These are phyloP conservation scores for Hermodice carunculata DNA, from an alignment of 2,888 invertebrate genomes.

Conservation along the genomic window DNA sequence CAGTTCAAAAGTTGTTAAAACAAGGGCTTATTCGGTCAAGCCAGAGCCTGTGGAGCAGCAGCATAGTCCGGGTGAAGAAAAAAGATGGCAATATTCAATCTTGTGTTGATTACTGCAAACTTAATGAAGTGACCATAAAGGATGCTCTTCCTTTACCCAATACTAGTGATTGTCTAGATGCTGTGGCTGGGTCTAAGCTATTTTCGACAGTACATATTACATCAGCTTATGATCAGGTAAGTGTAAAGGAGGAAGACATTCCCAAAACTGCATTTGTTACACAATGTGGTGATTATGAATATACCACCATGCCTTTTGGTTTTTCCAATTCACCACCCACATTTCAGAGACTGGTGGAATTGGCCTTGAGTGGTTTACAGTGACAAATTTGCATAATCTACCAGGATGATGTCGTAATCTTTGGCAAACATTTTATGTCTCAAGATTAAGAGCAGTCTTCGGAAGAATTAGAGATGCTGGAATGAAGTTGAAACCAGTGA, in stretches of 20 bases:
- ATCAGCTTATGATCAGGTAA: constrained; percentile 46
- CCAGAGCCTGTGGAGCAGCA: not conserved
- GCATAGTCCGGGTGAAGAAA: constrained; percentile 28
- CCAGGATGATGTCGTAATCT: constrained; percentile 42
- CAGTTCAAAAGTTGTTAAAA: not conserved
- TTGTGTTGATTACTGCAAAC: constrained; percentile 34
- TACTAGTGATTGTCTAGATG: constrained; percentile 30
- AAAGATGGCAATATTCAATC: constrained; percentile 25
- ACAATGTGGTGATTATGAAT: constrained; percentile 33
- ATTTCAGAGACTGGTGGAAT: constrained; percentile 43
- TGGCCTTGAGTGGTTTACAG: constrained; percentile 25
- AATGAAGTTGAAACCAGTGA: constrained; percentile 44
- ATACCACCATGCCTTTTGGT: constrained; percentile 39
- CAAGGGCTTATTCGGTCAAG: not conserved
- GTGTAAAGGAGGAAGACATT: constrained; percentile 28
- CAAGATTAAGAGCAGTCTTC: too few relatives aligned
- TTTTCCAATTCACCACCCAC: constrained; percentile 40
- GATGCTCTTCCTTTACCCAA: constrained; percentile 36
- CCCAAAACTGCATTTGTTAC: constrained; percentile 42
- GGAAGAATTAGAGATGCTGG: constrained; percentile 28
- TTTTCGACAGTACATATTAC: constrained; percentile 41
- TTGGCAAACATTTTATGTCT: constrained; percentile 33
- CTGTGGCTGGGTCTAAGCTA: constrained; percentile 34
- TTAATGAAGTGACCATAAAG: constrained; percentile 32
- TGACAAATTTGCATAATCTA: constrained; percentile 35